Evolutionary conservation across 2,888 invertebrate species (phyloP), one percentile per base, ranked within the genome.

Genomic region (Quadriops clusia): DNA sequence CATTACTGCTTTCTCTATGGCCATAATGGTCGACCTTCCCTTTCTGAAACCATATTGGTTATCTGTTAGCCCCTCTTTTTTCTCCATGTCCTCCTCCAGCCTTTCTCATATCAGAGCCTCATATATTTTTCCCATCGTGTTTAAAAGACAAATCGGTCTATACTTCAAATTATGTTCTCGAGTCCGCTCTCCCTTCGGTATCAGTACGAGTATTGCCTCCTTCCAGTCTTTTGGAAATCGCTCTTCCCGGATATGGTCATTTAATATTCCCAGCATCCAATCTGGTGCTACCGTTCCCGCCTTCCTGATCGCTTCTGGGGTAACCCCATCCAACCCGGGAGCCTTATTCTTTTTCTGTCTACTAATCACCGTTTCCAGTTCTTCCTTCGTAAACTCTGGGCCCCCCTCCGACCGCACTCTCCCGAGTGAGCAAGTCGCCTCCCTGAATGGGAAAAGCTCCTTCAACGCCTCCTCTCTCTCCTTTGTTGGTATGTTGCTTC

Each of bases 281-380:
- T 33, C 10, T 10, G 42, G 35, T 5, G 23, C 5, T 5, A 24
- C 15, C 9, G n/a, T 16, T 3, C 37, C 33, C 5, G 34, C 17
- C 3, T 10, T 5, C 23, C 38, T 43, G 2, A 46, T 8, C 2
- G 31, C 40, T 23, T 46, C 45, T 2, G 40, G 9, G 4, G 45
- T 38, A 3, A 49, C 39, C 7, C 39, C 38, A 20, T 45, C 47
- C 1, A 40, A 38, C 1, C 45, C 45, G 4, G 45, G 39, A 0
- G 45, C 43, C 22, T 43, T 46, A 5, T 23, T 23, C 12, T 24
- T 36, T 8, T 37, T 35, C 6, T n/a, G n/a, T n/a, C n/a, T n/a
- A n/a, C n/a, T n/a, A n/a, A n/a, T n/a, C n/a, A n/a, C n/a, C n/a
- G n/a, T n/a, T n/a, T n/a, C n/a, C n/a, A n/a, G n/a, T n/a, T n/a